phyloP scores from a whole-genome alignment of 2,888 invertebrate genomes.

The Podabrus alpinus region DNA sequence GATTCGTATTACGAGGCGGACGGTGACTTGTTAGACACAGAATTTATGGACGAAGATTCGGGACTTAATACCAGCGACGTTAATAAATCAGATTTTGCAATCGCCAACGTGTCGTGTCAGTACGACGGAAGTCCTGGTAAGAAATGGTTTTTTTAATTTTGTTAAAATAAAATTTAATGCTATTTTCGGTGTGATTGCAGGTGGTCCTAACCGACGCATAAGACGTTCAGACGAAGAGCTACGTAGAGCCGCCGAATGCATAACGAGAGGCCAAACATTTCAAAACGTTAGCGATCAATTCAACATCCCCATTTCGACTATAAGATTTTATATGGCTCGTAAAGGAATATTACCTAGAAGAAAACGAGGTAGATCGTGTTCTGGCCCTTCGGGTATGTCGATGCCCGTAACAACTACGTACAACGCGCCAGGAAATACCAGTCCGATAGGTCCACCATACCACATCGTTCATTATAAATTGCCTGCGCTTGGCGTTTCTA shows the following conservation, averaged over 20 bases:
- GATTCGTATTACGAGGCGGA: conserved; percentile 53
- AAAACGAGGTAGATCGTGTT: conserved; percentile 69
- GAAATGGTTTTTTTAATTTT: not conserved
- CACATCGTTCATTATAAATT: conserved; percentile 79
- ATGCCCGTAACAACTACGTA: conserved; percentile 50
- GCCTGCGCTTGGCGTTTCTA: conserved; percentile 64
- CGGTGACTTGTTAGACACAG: conserved; percentile 53
- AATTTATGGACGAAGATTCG: conserved; percentile 52
- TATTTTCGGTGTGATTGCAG: not conserved
- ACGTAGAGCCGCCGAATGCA: conserved; percentile 82
- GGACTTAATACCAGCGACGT: conserved; percentile 43
- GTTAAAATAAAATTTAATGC: not conserved
- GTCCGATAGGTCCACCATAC: conserved; percentile 73
- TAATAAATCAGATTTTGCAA: conserved; percentile 55
- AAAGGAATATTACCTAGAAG: conserved; percentile 81
- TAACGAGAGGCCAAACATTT: conserved; percentile 85
- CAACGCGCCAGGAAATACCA: conserved; percentile 57
- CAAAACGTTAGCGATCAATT: conserved; percentile 86
- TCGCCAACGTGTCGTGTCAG: conserved; percentile 68
- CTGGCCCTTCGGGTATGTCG: conserved; percentile 57
- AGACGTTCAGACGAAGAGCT: conserved; percentile 77
- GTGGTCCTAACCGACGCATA: conserved; percentile 58
- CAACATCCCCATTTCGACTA: conserved; percentile 86
- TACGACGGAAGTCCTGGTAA: conserved; percentile 58
- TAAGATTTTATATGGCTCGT: conserved; percentile 86